Evolutionary conservation across 2,113 vertebrate genomes (phyloP), one percentile per base, ranked within the genome.

Genomic region (Ardeotis arabs): DNA sequence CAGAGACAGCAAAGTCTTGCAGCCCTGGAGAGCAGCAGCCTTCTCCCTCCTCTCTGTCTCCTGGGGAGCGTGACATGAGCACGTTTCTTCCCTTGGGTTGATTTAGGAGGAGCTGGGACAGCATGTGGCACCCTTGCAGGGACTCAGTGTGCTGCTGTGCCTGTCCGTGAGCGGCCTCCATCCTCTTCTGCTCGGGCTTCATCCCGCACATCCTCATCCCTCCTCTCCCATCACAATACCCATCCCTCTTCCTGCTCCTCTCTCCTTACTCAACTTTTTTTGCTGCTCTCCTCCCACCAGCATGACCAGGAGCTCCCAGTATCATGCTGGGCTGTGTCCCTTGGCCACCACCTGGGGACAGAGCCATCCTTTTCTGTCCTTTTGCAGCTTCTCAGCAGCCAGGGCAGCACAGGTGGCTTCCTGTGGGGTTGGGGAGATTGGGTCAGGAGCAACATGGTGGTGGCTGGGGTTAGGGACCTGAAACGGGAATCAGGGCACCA

Each of bases 81-180:
- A 4, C 2, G 6, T 14, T 47, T 45, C 53, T 62, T 7, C 52
- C 78, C 45, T 24, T 22, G n/a, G 55, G 55, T 22, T 67, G 82
- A 35, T 35, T 76, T 14, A 52, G 41, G 59, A 59, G 85, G 56
- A 44, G 88, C 28, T 49, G 63, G 80, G 58, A 53, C 66, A 41
- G 59, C 0, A 0, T 2, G n/a, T 56, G 56, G 39, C 67, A n/a
- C 33, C 33, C 45, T 39, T 20, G 45, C 33, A 56, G 64, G 53
- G 53, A 9, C 35, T 37, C 21, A 1, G 31, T 0, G 0, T 45
- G 68, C 39, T 41, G 50, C 45, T 41, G 4, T 0, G 7, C 5
- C 12, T 20, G 23, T 6, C 50, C 2, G 0, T 5, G 14, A 52
- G 44, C 66, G 68, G 18, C 29, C 37, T 89, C 35, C 55, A 7